A percentile compares a stretch with the other conserved stretches of the same genome.
phyloP scores from a whole-genome alignment of 2,797 vertebrate genomes.

The Falco cherrug region DNA sequence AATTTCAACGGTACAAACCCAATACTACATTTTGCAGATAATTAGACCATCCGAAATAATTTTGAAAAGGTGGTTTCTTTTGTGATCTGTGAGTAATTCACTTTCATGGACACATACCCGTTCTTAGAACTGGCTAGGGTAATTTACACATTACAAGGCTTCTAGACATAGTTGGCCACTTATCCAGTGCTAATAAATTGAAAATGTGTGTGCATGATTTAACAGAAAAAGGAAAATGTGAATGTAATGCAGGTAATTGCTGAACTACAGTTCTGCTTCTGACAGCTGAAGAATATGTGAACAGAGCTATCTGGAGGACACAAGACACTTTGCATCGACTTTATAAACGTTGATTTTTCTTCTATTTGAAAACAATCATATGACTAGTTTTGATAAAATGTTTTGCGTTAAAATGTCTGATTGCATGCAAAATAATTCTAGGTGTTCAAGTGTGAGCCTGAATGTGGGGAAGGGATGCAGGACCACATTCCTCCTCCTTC shows the following conservation, averaged over 20 bases:
- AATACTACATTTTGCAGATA: constrained; percentile 55
- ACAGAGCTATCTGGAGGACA: neutral
- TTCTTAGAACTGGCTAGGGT: constrained; percentile 37
- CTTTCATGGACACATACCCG: constrained; percentile 55
- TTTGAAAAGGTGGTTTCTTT: constrained; percentile 63
- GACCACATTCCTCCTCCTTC: neutral
- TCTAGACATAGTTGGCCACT: constrained; percentile 47
- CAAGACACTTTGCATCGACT: neutral
- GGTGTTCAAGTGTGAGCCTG: neutral
- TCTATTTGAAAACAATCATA: constrained; percentile 14
- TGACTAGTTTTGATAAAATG: neutral
- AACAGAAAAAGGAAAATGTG: constrained; percentile 39
- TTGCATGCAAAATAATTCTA: neutral
- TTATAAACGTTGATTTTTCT: constrained; percentile 34
- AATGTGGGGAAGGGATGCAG: neutral
- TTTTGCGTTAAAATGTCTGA: neutral
- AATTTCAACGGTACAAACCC: constrained; percentile 63
- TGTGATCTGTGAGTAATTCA: constrained; percentile 68
- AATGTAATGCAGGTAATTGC: constrained; percentile 49
- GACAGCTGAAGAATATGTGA: constrained; percentile 30
- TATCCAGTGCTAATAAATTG: constrained; percentile 55
- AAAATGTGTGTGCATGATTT: constrained; percentile 52
- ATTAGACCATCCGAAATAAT: constrained; percentile 67
- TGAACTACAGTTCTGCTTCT: constrained; percentile 1
- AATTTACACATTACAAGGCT: constrained; percentile 65